These are phyloP conservation scores for Globicephala melas DNA, from an alignment of 2,113 vertebrate genomes.

Conservation along the genomic window DNA sequence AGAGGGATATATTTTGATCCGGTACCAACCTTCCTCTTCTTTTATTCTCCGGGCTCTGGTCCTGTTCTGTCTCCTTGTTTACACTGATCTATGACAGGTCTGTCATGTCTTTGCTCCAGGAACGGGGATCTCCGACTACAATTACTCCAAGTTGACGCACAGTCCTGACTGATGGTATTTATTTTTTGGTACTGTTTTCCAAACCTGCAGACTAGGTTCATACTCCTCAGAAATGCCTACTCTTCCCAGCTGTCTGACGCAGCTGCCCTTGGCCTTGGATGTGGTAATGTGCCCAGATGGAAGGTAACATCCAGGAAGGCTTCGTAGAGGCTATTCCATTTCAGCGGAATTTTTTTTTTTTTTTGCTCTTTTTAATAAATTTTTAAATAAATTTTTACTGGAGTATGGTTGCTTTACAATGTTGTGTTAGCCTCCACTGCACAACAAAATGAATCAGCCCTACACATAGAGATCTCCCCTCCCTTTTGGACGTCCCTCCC, in stretches of 20 bases:
- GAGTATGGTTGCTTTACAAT: no score
- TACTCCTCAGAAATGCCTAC: background rate
- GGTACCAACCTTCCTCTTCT: background rate
- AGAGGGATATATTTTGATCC: background rate
- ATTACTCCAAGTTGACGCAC: background rate
- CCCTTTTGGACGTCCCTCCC: no score
- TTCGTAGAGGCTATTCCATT: background rate
- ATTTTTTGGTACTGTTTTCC: background rate
- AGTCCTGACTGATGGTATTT: background rate
- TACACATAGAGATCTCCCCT: accelerated
- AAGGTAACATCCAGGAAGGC: background rate
- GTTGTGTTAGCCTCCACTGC: no score
- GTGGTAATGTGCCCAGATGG: background rate
- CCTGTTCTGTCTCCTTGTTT: background rate
- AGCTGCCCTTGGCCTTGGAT: background rate
- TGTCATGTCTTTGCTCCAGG: background rate
- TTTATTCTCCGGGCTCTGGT: background rate
- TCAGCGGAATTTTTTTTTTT: no score
- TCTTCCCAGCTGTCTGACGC: background rate
- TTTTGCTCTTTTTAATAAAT: no score
- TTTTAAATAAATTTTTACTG: no score
- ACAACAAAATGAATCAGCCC: no score
- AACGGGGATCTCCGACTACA: background rate
- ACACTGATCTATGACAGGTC: background rate
- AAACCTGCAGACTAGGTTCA: background rate